Evolutionary conservation across 2,888 invertebrate species (phyloP).

Genomic region (Crocallis elinguaria): DNA sequence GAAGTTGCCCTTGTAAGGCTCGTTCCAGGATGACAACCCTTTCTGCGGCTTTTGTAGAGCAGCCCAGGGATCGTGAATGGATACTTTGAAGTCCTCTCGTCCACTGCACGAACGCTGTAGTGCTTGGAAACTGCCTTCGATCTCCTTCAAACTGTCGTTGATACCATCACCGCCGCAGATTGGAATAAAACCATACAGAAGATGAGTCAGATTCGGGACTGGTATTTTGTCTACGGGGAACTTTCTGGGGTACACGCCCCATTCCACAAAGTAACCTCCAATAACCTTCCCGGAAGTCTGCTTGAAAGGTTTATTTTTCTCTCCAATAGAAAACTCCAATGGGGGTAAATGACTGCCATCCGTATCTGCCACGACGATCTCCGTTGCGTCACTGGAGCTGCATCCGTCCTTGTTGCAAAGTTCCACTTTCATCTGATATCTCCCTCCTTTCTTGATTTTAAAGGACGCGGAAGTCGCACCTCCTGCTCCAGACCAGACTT

Average conservation of each 20-base stretch:
- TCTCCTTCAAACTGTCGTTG: conserved; percentile 81
- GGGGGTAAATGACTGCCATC: conserved; percentile 81
- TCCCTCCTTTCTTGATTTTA: conserved; percentile 76
- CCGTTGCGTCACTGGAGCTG: conserved; percentile 69
- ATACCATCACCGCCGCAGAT: conserved; percentile 81
- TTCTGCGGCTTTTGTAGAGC: conserved; percentile 80
- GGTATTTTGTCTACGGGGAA: conserved; percentile 77
- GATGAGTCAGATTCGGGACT: conserved; percentile 75
- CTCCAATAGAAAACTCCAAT: conserved; percentile 67
- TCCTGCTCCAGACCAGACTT: conserved; percentile 69
- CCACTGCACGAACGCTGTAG: conserved; percentile 78
- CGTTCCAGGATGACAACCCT: conserved; percentile 77
- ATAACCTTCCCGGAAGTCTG: conserved; percentile 79
- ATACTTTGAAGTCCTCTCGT: conserved; percentile 78
- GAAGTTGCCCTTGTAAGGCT: conserved; percentile 80
- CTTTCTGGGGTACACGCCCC: conserved; percentile 80
- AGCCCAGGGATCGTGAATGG: conserved; percentile 81
- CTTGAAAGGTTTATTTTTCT: conserved; percentile 77
- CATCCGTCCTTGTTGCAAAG: conserved; percentile 77
- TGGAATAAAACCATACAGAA: conserved; percentile 78
- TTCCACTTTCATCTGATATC: conserved; percentile 74
- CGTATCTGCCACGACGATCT: conserved; percentile 77
- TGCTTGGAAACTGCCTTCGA: conserved; percentile 80
- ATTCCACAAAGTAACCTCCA: conserved; percentile 79
- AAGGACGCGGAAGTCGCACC: conserved; percentile 70